phyloP scores from a whole-genome alignment of 2,797 vertebrate genomes.

The Diplodus puntazzo region DNA sequence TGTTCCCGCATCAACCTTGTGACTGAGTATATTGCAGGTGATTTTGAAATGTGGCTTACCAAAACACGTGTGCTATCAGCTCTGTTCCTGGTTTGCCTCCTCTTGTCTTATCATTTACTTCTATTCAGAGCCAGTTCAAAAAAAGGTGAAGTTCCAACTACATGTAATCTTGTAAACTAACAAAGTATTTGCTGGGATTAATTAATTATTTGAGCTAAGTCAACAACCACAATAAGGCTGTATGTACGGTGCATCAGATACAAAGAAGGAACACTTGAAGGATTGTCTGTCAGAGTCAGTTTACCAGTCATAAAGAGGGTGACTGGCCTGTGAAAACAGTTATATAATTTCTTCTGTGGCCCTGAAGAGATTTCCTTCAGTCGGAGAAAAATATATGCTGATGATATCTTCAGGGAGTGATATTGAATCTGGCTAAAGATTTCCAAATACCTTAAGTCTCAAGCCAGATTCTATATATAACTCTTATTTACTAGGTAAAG shows the following conservation, averaged over 20 bases:
- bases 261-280: not conserved
- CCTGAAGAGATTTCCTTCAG: not conserved
- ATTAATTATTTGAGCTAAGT: not conserved
- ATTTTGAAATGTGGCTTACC: not conserved
- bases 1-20: conserved; percentile 9
- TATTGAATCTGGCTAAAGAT: not conserved
- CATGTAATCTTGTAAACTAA: not conserved
- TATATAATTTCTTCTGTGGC: not conserved
- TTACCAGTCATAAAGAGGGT: not conserved
- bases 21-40: conserved; percentile 2
- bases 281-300: not conserved
- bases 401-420: not conserved
- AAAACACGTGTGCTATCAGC: not conserved
- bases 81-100: too few relatives aligned
- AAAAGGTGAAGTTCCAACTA: not conserved
- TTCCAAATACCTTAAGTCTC: not conserved
- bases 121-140: not conserved
- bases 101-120: not conserved
- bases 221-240: not conserved
- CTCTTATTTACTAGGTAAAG: not conserved
- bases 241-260: not conserved
- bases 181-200: not conserved
- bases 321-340: not conserved
- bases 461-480: not conserved
- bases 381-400: too few relatives aligned